phyloP scores from a whole-genome alignment of 2,113 vertebrate genomes.

The Cyrtonyx montezumae region DNA sequence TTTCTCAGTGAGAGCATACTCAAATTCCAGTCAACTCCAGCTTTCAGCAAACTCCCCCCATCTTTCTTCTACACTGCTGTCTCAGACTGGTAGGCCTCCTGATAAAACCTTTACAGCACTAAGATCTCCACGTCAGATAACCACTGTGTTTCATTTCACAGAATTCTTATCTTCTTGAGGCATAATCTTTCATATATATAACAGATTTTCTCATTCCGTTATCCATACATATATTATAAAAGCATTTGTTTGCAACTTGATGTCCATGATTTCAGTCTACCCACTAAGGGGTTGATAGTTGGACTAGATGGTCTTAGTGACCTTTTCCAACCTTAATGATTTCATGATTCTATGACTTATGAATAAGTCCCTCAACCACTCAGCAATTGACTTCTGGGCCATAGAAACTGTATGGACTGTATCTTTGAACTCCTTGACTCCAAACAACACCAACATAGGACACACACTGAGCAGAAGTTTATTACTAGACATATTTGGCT shows the following conservation, averaged over 20 bases:
- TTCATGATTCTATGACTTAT: neutral
- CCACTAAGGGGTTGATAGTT: too few species aligned
- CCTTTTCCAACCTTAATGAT: too few species aligned
- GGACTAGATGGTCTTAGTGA: too few species aligned
- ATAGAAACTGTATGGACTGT: neutral
- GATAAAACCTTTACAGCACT: neutral
- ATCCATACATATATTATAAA: fast-evolving
- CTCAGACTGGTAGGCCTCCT: neutral
- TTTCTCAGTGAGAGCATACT: neutral
- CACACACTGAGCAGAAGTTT: neutral
- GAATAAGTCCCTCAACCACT: neutral
- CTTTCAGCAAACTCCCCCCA: neutral
- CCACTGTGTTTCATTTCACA: neutral
- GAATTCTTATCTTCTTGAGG: neutral
- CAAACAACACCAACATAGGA: too few species aligned
- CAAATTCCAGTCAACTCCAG: neutral
- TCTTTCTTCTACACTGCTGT: neutral
- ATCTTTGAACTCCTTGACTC: neutral
- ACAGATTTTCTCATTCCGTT: neutral
- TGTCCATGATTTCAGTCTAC: neutral
- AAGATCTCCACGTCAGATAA: neutral
- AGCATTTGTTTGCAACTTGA: neutral
- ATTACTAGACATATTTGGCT: neutral
- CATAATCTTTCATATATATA: neutral
- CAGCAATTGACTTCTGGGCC: neutral